phyloP scores from a whole-genome alignment of 1,140 invertebrate species.

The Neodiprion fabricii region DNA sequence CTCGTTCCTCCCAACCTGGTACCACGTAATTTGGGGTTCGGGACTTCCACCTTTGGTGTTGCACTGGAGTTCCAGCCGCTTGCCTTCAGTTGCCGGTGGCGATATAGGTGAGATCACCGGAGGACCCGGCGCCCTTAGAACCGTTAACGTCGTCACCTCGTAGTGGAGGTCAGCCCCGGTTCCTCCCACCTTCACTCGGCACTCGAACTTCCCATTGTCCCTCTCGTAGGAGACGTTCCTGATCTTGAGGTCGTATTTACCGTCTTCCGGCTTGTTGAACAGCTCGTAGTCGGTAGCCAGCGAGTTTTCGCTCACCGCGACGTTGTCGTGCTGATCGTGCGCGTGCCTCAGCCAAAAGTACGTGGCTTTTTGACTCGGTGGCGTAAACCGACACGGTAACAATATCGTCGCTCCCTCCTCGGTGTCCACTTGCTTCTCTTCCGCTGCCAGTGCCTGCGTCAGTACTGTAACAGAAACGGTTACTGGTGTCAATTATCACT shows the following conservation, averaged over 20 bases:
- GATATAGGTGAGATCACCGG: conserved; percentile 76
- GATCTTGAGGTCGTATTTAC: conserved; percentile 87
- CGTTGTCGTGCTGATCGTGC: conserved; percentile 56
- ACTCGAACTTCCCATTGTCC: conserved; percentile 92
- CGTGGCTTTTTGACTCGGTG: conserved; percentile 49
- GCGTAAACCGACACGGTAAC: conserved; percentile 52
- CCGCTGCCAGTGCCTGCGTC: conserved; percentile 41
- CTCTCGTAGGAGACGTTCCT: conserved; percentile 85
- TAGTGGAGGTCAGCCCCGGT: conserved; percentile 83
- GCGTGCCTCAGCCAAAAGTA: conserved; percentile 57
- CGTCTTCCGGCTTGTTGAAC: conserved; percentile 69
- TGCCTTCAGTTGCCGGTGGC: conserved; percentile 75
- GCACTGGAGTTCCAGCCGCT: conserved; percentile 79
- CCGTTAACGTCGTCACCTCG: conserved; percentile 83
- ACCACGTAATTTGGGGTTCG: conserved; percentile 80
- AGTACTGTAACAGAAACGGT: conserved; percentile 43
- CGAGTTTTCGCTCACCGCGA: conserved; percentile 50
- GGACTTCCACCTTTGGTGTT: conserved; percentile 87
- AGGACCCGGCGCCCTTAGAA: conserved; percentile 81
- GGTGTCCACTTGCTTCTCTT: conserved; percentile 57
- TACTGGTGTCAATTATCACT: not conserved
- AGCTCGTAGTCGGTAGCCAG: conserved; percentile 55
- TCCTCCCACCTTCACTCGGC: conserved; percentile 83
- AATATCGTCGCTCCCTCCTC: conserved; percentile 57
- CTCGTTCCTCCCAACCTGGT: conserved; percentile 42